Base-by-base conservation (phyloP, 2,888 invertebrate genomes). In the Stenchaetothrips biformis region DNA sequence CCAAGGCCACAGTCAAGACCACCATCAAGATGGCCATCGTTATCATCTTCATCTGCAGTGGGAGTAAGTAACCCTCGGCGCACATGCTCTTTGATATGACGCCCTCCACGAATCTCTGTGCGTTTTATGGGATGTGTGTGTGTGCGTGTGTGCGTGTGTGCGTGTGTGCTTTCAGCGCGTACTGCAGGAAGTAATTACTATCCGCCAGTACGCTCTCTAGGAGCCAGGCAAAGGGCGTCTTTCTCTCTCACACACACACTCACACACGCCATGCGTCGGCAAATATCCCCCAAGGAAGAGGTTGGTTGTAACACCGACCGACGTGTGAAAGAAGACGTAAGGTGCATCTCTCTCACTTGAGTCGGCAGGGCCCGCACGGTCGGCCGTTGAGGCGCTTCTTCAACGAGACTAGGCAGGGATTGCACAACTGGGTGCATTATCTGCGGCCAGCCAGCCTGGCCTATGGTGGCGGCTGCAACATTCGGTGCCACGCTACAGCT, bases 261-360 rank as follows among this genome's bases (percentile, higher is more conserved):
- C 53, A 53, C 53, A 37, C 37, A 2, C 2, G 37, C 37, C 37
- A 37, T 37, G 37, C 37, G 37, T 37, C 37, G 37, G 37, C 37
- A 37, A 37, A 37, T 37, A 37, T 37, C 37, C 37, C 37, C 37
- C 37, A 37, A 37, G 37, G 37, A 37, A 37, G 37, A 37, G 37
- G 37, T 37, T 37, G 37, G 37, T 37, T 37, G 37, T 37, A 37
- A 37, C 16, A 16, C 13, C 59, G 0, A 16, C 13, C 59, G 59
- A 59, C 59, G 59, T 59, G 59, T 59, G 59, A 59, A 59, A 59
- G 59, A 59, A 59, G 59, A 59, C 59, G 16, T 59, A 37, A 37
- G 37, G 37, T 37, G 37, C 37, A 37, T 37, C 37, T 37, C 37
- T 37, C 37, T 37, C 37, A 37, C 37, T 37, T 4, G 2, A 37